Conservation (phyloP, 2,797 vertebrate genomes). For the Cirrhinus molitorella region DNA sequence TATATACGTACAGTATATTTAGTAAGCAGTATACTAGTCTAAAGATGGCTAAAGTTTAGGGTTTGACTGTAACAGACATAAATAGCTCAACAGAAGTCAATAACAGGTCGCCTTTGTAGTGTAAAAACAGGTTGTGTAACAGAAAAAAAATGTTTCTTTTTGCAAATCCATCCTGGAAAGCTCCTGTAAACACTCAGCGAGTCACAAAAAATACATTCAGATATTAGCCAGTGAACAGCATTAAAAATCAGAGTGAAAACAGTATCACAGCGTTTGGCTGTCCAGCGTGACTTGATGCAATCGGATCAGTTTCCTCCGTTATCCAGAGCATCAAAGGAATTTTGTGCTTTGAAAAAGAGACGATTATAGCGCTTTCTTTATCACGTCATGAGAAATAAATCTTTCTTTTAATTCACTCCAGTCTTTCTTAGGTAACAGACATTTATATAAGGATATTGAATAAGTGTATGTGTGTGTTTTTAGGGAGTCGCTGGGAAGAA, state of each 20-base stretch:
- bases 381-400: not conserved
- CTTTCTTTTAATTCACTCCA: not conserved
- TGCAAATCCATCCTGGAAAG: not conserved
- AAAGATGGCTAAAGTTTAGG: not conserved
- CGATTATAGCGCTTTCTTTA: not conserved
- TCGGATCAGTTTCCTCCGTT: not conserved
- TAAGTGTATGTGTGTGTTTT: slow-evolving; percentile 55
- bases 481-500: slow-evolving; percentile 89
- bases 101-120: no score
- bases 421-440: not conserved
- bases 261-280: not conserved
- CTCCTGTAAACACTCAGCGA: not conserved
- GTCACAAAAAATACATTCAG: not conserved
- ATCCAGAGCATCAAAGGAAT: not conserved
- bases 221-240: not conserved
- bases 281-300: not conserved
- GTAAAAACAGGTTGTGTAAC: not conserved
- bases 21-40: not conserved
- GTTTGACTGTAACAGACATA: not conserved
- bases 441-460: not conserved
- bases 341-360: not conserved
- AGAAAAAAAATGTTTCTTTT: not conserved
- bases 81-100: not conserved
- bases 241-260: not conserved
- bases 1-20: not conserved